Base-by-base conservation (phyloP, 2,888 invertebrate species). In the Acanthopleura granulata region DNA sequence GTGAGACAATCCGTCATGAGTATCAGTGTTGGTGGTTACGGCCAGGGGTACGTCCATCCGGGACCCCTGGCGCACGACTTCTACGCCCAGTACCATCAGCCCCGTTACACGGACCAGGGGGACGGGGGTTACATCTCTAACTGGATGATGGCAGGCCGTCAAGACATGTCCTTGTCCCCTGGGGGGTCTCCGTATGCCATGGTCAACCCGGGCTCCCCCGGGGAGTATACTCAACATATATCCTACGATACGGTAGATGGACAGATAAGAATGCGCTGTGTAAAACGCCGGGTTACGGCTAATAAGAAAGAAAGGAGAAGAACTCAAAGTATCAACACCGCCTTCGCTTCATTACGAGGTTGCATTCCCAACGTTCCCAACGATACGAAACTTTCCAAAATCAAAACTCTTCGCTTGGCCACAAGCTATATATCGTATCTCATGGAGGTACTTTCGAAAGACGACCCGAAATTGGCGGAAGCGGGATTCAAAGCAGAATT, bases 301-400 rank as follows among this genome's bases (percentile, higher is more conserved):
- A 98, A 98, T 90, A 97, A 97, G 91, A 98, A 98, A 89, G 98
- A 98, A 89, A 91, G 98, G 15, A 91, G 97, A 80, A 92, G 98
- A 73, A 98, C 98, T 0, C 95, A 96, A 89, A 96, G 96, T 83
- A 98, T 98, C 80, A 98, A 98, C 91, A 96, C 95, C 73, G 98
- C 98, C 0, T 98, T 98, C 89, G 95, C 96, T 0, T 96, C 96
- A 86, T 92, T 98, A 0, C 91, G 98, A 18, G 97, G 97, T 80
- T 96, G 97, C 90, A 98, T 98, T 84, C 98, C 98, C 0, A 97
- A 98, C 87, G 97, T 98, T 0, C 98, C 98, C 0, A 94, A 96
- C 0, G 98, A 98, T 88, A 98, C 98, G 0, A 98, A 98, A 91
- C 91, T 98, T 49, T 97, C 97, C 18, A 93, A 97, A 93, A 98